These are phyloP conservation scores for Cephus sareptanus DNA, from an alignment of 2,888 invertebrate species.

Conservation along the genomic window DNA sequence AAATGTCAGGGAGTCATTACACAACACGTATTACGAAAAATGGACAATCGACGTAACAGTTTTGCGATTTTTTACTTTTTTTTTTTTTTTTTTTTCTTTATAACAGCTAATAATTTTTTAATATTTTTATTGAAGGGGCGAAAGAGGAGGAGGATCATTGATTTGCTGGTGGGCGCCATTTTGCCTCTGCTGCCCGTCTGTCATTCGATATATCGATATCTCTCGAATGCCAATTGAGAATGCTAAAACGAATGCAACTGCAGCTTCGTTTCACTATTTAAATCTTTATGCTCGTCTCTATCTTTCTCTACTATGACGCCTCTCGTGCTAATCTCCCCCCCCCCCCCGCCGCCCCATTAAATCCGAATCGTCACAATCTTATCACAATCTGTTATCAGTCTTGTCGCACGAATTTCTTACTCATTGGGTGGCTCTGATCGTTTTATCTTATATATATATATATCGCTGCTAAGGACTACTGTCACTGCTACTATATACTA, in stretches of 20 bases:
- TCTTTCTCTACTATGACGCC: not conserved
- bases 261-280: slow-evolving; percentile 1
- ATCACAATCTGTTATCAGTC: not conserved
- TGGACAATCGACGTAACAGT: not conserved
- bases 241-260: not conserved
- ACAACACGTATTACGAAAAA: not conserved
- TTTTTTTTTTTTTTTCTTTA: too few species aligned
- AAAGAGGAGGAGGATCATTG: not conserved
- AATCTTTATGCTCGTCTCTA: not conserved
- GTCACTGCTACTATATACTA: not conserved
- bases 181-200: not conserved
- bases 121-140: too few species aligned
- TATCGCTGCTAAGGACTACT: not conserved
- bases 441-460: not conserved
- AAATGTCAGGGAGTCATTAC: not conserved
- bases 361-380: not conserved
- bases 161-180: not conserved
- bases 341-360: not conserved
- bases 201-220: not conserved
- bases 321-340: not conserved
- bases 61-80: not conserved
- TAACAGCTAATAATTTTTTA: too few species aligned
- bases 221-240: not conserved
- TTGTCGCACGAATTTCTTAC: not conserved
- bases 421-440: not conserved